phyloP scores from a whole-genome alignment of 2,797 vertebrate genomes.

The Anguilla obscura region DNA sequence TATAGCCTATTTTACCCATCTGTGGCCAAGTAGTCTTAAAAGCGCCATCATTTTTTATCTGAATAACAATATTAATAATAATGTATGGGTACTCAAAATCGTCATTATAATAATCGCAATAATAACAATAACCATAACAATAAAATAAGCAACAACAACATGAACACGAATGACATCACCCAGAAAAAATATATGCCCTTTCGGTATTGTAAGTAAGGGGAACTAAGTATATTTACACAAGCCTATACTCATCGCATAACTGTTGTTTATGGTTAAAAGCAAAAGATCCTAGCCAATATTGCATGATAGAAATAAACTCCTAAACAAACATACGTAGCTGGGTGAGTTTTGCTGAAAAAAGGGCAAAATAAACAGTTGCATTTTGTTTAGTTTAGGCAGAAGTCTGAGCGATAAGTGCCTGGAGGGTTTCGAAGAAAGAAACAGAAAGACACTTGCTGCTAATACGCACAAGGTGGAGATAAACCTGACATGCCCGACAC shows the following conservation, averaged over 20 bases:
- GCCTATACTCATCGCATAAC: neutral
- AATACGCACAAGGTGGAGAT: constrained; percentile 34
- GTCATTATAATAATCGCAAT: neutral
- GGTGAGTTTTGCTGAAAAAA: neutral
- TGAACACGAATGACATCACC: neutral
- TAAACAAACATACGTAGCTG: constrained; percentile 5
- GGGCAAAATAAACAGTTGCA: constrained; percentile 10
- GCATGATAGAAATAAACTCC: neutral
- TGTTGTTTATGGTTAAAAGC: neutral
- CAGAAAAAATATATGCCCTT: neutral
- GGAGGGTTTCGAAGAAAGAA: constrained; percentile 17
- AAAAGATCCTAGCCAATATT: neutral
- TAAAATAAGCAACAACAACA: neutral
- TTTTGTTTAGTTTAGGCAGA: constrained; percentile 11
- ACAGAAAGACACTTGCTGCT: constrained; percentile 25
- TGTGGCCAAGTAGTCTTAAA: neutral
- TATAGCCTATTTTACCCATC: neutral
- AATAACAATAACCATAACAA: neutral
- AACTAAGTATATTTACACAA: neutral
- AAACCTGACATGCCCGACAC: constrained; percentile 12
- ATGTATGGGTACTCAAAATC: neutral
- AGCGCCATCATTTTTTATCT: neutral
- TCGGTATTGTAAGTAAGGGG: neutral
- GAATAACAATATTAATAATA: neutral
- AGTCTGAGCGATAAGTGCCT: constrained; percentile 21